Evolutionary conservation across 2,888 invertebrate genomes (phyloP).

Genomic region (Tholera decimalis): DNA sequence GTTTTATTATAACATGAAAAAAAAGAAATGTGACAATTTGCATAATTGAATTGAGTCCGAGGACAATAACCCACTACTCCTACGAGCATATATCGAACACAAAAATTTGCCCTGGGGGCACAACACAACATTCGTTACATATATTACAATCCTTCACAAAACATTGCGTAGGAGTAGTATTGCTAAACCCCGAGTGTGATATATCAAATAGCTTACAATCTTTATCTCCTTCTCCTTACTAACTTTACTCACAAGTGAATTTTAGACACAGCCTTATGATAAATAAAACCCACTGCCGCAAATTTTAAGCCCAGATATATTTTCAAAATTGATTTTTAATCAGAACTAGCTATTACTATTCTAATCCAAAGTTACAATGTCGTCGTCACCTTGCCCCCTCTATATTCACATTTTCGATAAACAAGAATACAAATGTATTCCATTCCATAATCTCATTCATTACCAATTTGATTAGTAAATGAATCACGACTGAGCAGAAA

Average conservation of each 20-base stretch:
- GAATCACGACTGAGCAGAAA: conserved; percentile 59
- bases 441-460: conserved; percentile 46
- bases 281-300: conserved; percentile 85
- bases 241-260: conserved; percentile 82
- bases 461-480: conserved; percentile 68
- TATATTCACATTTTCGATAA: conserved; percentile 40
- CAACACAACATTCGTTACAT: conserved; percentile 80
- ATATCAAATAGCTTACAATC: conserved; percentile 79
- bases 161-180: conserved; percentile 78
- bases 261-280: conserved; percentile 87
- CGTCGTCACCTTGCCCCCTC: conserved; percentile 48
- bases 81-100: conserved; percentile 75
- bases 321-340: conserved; percentile 71
- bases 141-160: conserved; percentile 77
- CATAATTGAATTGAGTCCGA: conserved; percentile 84
- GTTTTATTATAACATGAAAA: conserved; percentile 89
- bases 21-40: conserved; percentile 88
- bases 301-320: conserved; percentile 77
- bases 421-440: conserved; percentile 55
- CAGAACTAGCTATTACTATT: conserved; percentile 78
- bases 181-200: conserved; percentile 66
- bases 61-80: conserved; percentile 79
- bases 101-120: conserved; percentile 80
- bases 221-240: conserved; percentile 76
- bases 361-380: conserved; percentile 72